phyloP scores from a whole-genome alignment of 2,888 invertebrate species.

The Carcina quercana region DNA sequence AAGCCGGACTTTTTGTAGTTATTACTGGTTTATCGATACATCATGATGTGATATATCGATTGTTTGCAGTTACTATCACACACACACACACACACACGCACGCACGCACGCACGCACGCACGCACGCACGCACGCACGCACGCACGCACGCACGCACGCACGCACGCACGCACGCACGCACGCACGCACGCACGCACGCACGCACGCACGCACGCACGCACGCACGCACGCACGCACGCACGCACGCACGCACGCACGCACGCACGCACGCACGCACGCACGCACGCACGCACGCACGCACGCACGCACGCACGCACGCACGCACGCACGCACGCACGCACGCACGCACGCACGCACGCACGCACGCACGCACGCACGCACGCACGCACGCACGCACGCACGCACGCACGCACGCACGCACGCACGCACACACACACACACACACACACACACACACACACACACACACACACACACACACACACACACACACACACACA shows the following conservation, averaged over 20 bases:
- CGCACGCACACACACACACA: conserved; percentile 6
- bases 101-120: conserved; percentile 6
- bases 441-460: conserved; percentile 4
- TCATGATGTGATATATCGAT: too few species aligned
- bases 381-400: conserved; percentile 7
- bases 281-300: conserved; percentile 7
- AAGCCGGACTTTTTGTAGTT: too few species aligned
- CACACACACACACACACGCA: conserved; percentile 6
- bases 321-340: conserved; percentile 5
- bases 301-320: conserved; percentile 7
- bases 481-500: conserved; percentile 4
- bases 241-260: conserved; percentile 7
- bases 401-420: conserved; percentile 7
- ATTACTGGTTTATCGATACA: too few species aligned
- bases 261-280: conserved; percentile 7
- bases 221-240: conserved; percentile 7
- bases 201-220: conserved; percentile 7
- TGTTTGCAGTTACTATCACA: too few species aligned
- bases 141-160: conserved; percentile 7
- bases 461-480: conserved; percentile 5
- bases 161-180: conserved; percentile 7
- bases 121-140: conserved; percentile 7
- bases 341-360: conserved; percentile 7
- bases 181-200: conserved; percentile 5
- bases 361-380: conserved; percentile 7